Conservation (phyloP, 2,888 invertebrate genomes). For the Ypsolopha sequella region DNA sequence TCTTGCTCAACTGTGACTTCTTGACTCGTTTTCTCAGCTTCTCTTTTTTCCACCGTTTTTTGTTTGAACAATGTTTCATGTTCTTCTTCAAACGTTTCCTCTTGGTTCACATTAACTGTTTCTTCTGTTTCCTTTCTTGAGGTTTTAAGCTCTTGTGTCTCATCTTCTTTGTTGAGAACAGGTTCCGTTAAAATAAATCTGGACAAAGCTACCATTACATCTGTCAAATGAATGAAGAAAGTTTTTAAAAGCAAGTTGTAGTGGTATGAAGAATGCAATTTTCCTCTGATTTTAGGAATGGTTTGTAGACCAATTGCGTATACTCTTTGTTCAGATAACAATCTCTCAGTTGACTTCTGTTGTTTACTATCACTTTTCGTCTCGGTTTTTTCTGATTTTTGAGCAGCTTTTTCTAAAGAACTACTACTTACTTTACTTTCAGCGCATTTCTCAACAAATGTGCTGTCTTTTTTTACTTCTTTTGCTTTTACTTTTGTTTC, state of each 20-base stretch:
- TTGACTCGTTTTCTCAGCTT: slow-evolving; percentile 2
- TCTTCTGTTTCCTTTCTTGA: neutral
- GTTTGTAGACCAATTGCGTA: slow-evolving; percentile 46
- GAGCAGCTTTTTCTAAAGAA: neutral
- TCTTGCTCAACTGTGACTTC: neutral
- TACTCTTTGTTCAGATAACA: slow-evolving; percentile 34
- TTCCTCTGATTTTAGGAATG: slow-evolving; percentile 45
- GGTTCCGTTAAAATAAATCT: slow-evolving; percentile 44
- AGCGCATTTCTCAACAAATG: neutral
- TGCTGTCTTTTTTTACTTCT: neutral
- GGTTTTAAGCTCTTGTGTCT: too few relatives aligned
- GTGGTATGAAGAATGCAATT: slow-evolving; percentile 35
- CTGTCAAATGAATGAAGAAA: slow-evolving; percentile 57
- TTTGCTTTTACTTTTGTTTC: neutral
- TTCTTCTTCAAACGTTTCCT: neutral
- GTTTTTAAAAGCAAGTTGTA: slow-evolving; percentile 49
- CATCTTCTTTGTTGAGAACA: slow-evolving; percentile 15
- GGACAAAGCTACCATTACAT: slow-evolving; percentile 58
- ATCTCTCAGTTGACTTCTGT: slow-evolving; percentile 14
- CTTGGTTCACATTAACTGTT: slow-evolving; percentile 1
- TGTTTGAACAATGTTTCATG: slow-evolving; percentile 9
- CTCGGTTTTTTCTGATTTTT: neutral
- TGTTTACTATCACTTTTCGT: slow-evolving; percentile 8
- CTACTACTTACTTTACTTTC: neutral
- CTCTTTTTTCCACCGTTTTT: slow-evolving; percentile 10